These are phyloP conservation scores for Prietella phreatophila DNA, from an alignment of 2,113 vertebrate species.

Conservation along the genomic window DNA sequence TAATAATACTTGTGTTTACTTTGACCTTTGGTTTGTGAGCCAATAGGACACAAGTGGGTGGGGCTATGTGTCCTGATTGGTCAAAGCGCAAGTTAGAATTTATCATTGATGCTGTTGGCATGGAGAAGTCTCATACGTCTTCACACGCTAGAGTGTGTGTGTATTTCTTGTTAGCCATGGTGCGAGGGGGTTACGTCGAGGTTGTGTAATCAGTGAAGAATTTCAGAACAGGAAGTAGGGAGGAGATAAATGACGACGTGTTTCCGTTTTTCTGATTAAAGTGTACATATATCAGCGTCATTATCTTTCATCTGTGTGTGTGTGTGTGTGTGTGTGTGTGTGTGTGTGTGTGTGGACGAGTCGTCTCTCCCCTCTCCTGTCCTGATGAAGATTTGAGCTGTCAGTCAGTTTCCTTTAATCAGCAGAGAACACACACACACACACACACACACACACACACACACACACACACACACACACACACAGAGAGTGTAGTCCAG, in stretches of 20 bases:
- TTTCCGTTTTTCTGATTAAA: conserved; percentile 5
- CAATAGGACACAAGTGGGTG: not conserved
- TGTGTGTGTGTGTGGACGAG: not conserved
- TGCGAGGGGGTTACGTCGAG: not conserved
- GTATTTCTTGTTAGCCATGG: not conserved
- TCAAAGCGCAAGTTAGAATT: not conserved
- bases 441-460: not conserved
- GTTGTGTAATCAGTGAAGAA: not conserved
- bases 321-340: conserved; percentile 1
- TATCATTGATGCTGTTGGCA: not conserved
- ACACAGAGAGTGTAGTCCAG: not conserved
- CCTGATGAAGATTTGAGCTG: not conserved
- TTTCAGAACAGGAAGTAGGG: conserved; percentile 1
- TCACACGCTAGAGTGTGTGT: not conserved
- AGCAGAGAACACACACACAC: not conserved
- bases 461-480: not conserved
- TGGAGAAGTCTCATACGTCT: not conserved
- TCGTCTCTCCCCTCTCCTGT: not conserved
- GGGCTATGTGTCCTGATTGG: not conserved
- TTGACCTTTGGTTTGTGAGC: not conserved
- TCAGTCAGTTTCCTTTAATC: not conserved
- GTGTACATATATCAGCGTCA: not conserved
- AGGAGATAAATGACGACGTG: not conserved
- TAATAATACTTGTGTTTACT: not conserved
- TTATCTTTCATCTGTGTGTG: not conserved